phyloP scores from a whole-genome alignment of 2,113 vertebrate genomes.

The Antennarius striatus region DNA sequence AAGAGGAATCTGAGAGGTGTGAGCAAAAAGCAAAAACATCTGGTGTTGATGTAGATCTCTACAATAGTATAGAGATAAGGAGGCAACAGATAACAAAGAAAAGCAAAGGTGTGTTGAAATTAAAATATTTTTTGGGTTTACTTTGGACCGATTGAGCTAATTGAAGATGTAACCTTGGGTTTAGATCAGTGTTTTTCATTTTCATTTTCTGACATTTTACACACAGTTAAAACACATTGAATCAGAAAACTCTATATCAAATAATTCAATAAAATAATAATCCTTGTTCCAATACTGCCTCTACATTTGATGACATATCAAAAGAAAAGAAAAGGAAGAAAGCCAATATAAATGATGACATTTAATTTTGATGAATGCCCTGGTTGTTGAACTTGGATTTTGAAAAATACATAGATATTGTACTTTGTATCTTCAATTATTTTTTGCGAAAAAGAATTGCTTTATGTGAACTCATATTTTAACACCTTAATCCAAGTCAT shows the following conservation, averaged over 20 bases:
- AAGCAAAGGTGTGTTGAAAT: conserved; percentile 9
- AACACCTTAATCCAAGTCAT: neutral
- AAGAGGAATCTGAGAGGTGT: conserved; percentile 10
- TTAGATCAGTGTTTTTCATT: neutral
- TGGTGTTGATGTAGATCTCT: conserved; percentile 15
- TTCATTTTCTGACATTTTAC: neutral
- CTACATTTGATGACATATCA: no score
- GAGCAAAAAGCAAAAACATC: conserved; percentile 23
- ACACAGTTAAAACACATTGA: neutral
- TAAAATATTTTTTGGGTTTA: neutral
- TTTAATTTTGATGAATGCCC: neutral
- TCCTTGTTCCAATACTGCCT: no score
- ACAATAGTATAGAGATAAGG: neutral
- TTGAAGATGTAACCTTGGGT: no score
- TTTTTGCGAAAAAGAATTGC: neutral
- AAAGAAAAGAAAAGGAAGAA: neutral
- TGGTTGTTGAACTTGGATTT: neutral
- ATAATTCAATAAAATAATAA: no score
- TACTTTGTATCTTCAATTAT: neutral
- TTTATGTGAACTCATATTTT: neutral
- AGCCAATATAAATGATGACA: neutral
- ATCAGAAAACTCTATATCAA: neutral
- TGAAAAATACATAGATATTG: neutral
- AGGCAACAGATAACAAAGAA: conserved; percentile 21
- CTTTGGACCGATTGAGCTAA: neutral